Conservation (phyloP, 2,113 vertebrate genomes). For the Nothoprocta perdicaria region DNA sequence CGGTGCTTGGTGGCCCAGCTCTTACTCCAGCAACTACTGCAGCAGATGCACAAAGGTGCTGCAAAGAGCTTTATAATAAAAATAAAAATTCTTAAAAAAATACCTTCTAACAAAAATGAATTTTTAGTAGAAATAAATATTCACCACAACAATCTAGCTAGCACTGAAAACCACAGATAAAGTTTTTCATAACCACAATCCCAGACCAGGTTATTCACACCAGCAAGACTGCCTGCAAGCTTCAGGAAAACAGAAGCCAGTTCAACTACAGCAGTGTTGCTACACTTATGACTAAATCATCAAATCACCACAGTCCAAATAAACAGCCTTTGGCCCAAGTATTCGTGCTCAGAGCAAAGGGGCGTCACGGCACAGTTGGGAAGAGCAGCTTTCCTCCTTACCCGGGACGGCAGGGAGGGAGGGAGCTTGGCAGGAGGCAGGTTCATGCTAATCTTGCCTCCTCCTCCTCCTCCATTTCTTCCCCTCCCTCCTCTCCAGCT, state of each 20-base stretch:
- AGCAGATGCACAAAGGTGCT: not conserved
- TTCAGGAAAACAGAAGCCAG: not conserved
- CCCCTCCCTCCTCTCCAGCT: not conserved
- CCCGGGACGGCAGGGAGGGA: accelerated
- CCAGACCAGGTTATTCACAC: not conserved
- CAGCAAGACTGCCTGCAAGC: not conserved
- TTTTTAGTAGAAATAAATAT: not conserved
- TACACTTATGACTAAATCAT: not conserved
- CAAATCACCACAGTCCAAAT: not conserved
- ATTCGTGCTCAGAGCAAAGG: accelerated
- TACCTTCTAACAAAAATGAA: not conserved
- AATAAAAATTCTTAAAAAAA: not conserved
- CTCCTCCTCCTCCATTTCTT: conserved; percentile 22
- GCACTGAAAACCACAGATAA: not conserved
- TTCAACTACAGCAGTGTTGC: not conserved
- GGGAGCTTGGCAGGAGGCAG: not conserved
- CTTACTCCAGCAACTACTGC: not conserved
- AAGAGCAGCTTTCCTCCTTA: not conserved
- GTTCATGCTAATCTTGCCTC: conserved; percentile 4
- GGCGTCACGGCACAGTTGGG: not conserved
- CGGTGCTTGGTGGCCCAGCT: not conserved
- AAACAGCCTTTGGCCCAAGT: not conserved
- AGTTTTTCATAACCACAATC: not conserved
- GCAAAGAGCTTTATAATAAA: not conserved
- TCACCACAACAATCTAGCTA: not conserved